Percentiles rank a stretch among this genome's conserved stretches.
Evolutionary conservation across 1,140 invertebrate genomes (phyloP).

Genomic region (Triops longicaudatus): DNA sequence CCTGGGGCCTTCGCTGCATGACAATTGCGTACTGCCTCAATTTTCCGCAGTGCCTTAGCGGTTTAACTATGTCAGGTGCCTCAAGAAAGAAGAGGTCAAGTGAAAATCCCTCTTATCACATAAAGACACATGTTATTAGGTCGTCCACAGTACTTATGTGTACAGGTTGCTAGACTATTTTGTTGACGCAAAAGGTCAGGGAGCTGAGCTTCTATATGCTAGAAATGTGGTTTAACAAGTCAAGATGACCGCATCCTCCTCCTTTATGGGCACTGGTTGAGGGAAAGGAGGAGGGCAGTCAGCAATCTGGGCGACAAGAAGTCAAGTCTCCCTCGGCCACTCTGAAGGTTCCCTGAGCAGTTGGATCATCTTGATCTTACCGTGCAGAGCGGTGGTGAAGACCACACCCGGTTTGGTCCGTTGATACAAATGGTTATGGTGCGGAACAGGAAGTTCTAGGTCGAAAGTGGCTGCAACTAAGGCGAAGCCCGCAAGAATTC

Average conservation of each 20-base stretch:
- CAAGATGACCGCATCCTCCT: neutral
- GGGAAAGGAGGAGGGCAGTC: neutral
- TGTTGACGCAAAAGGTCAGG: neutral
- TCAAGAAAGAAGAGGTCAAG: neutral
- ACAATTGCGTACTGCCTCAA: neutral
- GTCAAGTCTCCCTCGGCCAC: neutral
- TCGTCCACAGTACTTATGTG: neutral
- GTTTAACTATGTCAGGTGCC: neutral
- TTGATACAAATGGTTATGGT: neutral
- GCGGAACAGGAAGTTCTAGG: slow-evolving; percentile 10
- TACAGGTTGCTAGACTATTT: neutral
- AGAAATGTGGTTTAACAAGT: neutral
- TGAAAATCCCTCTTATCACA: neutral
- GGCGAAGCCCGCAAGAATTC: neutral
- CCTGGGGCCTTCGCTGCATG: neutral
- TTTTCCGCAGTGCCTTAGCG: neutral
- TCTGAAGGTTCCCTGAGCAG: neutral
- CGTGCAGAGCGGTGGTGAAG: neutral
- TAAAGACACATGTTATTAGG: neutral
- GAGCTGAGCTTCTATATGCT: neutral
- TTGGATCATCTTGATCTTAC: neutral
- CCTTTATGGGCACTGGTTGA: neutral
- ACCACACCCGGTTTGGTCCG: neutral
- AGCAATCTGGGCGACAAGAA: neutral
- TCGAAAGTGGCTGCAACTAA: neutral